Evolutionary conservation across 2,797 vertebrate species (phyloP), one percentile per base, ranked within the genome.

Genomic region (Cetoscarus ocellatus): DNA sequence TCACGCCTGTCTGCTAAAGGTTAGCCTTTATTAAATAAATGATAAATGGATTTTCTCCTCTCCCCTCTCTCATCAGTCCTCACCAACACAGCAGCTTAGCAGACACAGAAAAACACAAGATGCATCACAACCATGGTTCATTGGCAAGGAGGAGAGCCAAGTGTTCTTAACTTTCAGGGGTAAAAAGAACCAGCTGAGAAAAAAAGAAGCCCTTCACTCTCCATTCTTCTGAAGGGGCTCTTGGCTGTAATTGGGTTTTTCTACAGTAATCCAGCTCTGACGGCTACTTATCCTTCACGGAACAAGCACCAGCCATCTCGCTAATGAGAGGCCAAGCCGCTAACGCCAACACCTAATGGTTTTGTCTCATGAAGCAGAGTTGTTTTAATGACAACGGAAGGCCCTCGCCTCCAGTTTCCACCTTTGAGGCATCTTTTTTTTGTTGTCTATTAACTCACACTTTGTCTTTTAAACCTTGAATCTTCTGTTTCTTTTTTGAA

Each of bases 221-320:
- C 34, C 0, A 15, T 10, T 66, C 43, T 66, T 65, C 56, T 50
- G 49, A 77, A 27, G 70, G 10, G 13, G 42, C 72, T 84, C 76
- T 70, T 0, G 4, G 48, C 77, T 68, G 54, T 88, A 83, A 85
- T 87, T 86, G 83, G 79, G 48, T 58, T 71, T 74, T 74, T 67
- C 70, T 50, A 57, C 76, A 45, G 51, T 86, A 73, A 79, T 86
- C 79, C 80, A 62, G 63, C 77, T 84, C 72, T 72, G 73, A 76
- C 67, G 65, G 82, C 72, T 80, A 60, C 85, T 85, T 78, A 69
- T 85, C 80, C 84, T 82, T 89, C 75, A 85, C 62, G 71, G 87
- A 83, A 83, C 77, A 80, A 75, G 71, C 84, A 57, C 76, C 80
- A 75, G 80, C 82, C 76, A 70, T 79, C 77, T 82, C 78, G 75